phyloP scores from a whole-genome alignment of 2,888 invertebrate genomes.

The Diloba caeruleocephala region DNA sequence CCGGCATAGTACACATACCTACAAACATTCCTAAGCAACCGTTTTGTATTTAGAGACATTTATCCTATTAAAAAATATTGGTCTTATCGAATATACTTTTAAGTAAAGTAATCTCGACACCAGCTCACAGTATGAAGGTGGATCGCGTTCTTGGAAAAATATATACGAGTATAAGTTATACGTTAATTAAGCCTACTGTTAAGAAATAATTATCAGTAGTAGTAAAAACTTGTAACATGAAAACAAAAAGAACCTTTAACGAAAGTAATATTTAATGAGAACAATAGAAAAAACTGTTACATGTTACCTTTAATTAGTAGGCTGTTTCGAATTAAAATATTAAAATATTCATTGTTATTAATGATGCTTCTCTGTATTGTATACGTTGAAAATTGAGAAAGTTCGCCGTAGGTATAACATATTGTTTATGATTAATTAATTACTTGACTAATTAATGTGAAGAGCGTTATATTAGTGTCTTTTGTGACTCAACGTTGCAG shows the following conservation, averaged over 20 bases:
- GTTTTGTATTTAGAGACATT: constrained; percentile 71
- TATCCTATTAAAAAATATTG: constrained; percentile 3
- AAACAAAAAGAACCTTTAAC: constrained; percentile 42
- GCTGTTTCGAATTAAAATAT: constrained; percentile 30
- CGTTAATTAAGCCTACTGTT: constrained; percentile 10
- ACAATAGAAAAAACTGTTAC: constrained; percentile 45
- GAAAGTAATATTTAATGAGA: constrained; percentile 37
- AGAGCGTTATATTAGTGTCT: constrained; percentile 37
- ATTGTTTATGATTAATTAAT: constrained; percentile 52
- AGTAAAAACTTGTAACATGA: constrained; percentile 24
- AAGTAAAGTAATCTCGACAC: constrained; percentile 10
- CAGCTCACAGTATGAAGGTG: constrained; percentile 7
- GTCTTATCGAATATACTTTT: constrained; percentile 9
- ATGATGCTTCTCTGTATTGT: constrained; percentile 36
- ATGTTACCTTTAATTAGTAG: constrained; percentile 54
- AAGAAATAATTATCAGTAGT: constrained; percentile 15
- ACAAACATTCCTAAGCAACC: constrained; percentile 70
- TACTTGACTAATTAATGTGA: constrained; percentile 46
- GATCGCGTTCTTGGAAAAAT: constrained; percentile 9
- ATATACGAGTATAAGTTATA: constrained; percentile 3
- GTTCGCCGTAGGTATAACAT: constrained; percentile 46
- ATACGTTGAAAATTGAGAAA: constrained; percentile 56
- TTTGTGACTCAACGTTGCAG: constrained; percentile 26
- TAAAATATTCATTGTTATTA: constrained; percentile 42
- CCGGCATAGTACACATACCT: constrained; percentile 78